Evolutionary conservation across 1,140 invertebrate genomes (phyloP).

Genomic region (Hesperophylax magnus): DNA sequence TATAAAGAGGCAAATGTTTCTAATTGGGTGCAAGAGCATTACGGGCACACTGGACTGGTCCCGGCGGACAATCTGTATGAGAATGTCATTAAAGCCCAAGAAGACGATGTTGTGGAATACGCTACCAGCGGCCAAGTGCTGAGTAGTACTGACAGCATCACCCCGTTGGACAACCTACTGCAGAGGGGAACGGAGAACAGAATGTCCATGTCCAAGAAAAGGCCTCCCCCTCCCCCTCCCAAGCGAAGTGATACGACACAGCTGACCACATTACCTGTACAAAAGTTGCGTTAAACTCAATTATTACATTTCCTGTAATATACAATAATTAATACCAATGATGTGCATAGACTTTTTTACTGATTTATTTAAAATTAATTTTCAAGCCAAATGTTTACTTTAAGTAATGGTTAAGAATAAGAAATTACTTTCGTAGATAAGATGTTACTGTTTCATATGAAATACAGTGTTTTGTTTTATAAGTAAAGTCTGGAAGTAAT

Average conservation of each 20-base stretch:
- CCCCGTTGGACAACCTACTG: not conserved
- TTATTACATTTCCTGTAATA: constrained; percentile 17
- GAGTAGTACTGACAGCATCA: not conserved
- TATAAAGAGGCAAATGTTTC: constrained; percentile 88
- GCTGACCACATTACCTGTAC: constrained; percentile 70
- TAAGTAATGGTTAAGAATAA: constrained; percentile 22
- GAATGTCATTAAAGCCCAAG: constrained; percentile 56
- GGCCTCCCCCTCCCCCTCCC: constrained; percentile 83
- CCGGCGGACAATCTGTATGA: constrained; percentile 61
- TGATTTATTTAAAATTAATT: constrained; percentile 37
- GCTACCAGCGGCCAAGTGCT: not conserved
- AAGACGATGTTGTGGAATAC: constrained; percentile 31
- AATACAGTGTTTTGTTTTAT: not conserved
- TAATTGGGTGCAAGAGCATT: constrained; percentile 93
- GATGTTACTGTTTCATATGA: not conserved
- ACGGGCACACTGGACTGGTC: constrained; percentile 70
- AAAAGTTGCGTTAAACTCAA: constrained; percentile 45
- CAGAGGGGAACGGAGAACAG: constrained; percentile 37
- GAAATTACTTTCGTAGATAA: not conserved
- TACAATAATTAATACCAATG: constrained; percentile 26
- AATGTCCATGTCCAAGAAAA: constrained; percentile 67
- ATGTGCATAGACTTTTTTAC: constrained; percentile 17
- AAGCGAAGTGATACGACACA: constrained; percentile 85
- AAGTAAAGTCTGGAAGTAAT: not conserved
- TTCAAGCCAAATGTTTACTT: constrained; percentile 18